phyloP scores from a whole-genome alignment of 2,797 vertebrate species.

The Sebastes taczanowskii region DNA sequence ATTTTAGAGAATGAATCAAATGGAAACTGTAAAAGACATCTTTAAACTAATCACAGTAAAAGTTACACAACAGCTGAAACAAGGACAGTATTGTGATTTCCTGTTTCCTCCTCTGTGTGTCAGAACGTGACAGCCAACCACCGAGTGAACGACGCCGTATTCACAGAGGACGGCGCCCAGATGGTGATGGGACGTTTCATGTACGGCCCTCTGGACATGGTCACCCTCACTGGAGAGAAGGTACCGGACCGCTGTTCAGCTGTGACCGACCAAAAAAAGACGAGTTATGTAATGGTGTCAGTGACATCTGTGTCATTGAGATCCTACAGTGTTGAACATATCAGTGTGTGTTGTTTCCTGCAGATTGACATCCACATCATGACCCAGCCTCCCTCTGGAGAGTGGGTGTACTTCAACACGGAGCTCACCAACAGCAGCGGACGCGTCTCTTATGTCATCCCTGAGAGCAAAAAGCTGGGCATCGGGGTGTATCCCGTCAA shows the following conservation, averaged over 20 bases:
- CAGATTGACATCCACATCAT: conserved; percentile 98
- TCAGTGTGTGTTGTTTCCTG: neutral
- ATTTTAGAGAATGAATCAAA: neutral
- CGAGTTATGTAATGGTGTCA: neutral
- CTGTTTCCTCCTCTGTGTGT: neutral
- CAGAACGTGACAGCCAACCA: conserved; percentile 98
- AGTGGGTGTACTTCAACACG: conserved; percentile 94
- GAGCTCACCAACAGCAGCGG: conserved; percentile 96
- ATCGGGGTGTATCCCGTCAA: conserved; percentile 96
- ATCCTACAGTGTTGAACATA: neutral
- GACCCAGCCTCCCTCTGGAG: conserved; percentile 94
- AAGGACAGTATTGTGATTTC: neutral
- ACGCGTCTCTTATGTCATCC: conserved; percentile 89
- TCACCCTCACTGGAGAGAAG: conserved; percentile 97
- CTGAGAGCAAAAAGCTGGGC: conserved; percentile 86
- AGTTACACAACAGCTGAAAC: neutral
- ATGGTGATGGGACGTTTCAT: conserved; percentile 92
- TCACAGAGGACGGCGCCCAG: conserved; percentile 92
- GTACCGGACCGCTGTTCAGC: conserved; percentile 60
- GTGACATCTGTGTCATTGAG: neutral
- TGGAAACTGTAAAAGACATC: neutral
- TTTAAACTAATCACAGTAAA: neutral
- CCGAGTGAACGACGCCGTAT: conserved; percentile 91
- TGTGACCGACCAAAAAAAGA: neutral
- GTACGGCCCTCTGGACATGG: conserved; percentile 98